These are phyloP conservation scores for Sebastes matsubarae DNA, from an alignment of 2,797 vertebrate species.

Conservation along the genomic window DNA sequence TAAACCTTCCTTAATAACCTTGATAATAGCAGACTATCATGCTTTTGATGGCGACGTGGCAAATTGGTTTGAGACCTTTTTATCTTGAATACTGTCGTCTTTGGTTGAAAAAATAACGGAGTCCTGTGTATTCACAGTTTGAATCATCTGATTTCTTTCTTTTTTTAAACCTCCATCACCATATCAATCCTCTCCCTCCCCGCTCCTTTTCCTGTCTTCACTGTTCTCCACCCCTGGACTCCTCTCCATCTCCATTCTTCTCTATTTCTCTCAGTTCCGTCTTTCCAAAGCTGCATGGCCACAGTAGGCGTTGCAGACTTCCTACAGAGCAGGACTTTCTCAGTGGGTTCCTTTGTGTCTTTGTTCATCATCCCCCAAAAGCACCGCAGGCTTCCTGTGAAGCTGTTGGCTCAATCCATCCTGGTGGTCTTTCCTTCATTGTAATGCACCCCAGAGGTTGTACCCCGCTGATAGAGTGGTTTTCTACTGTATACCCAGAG, in stretches of 20 bases:
- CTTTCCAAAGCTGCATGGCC: conserved; percentile 35
- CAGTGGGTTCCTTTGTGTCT: conserved; percentile 66
- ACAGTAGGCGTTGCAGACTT: conserved; percentile 54
- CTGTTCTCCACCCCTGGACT: conserved; percentile 22
- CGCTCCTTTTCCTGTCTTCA: conserved; percentile 8
- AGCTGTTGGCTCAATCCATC: conserved; percentile 66
- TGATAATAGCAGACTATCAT: neutral
- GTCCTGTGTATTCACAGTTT: neutral
- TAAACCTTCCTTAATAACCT: neutral
- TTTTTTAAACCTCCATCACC: conserved; percentile 2
- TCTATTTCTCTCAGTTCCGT: conserved; percentile 37
- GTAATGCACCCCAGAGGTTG: conserved; percentile 56
- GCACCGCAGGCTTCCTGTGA: conserved; percentile 69
- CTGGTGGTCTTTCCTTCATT: conserved; percentile 69
- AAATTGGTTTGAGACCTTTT: neutral
- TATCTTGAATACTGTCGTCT: neutral
- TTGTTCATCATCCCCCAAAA: conserved; percentile 66
- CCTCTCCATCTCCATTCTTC: conserved; percentile 42
- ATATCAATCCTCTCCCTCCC: conserved; percentile 12
- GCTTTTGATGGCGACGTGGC: neutral
- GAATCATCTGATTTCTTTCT: neutral
- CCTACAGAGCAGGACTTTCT: conserved; percentile 64
- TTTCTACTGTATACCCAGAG: conserved; percentile 37
- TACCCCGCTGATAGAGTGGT: conserved; percentile 54
- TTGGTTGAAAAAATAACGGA: neutral